Percentiles rank a stretch among this genome's conserved stretches.
Evolutionary conservation across 2,797 vertebrate genomes (phyloP).

Genomic region (Melanotaenia parkinsoni): DNA sequence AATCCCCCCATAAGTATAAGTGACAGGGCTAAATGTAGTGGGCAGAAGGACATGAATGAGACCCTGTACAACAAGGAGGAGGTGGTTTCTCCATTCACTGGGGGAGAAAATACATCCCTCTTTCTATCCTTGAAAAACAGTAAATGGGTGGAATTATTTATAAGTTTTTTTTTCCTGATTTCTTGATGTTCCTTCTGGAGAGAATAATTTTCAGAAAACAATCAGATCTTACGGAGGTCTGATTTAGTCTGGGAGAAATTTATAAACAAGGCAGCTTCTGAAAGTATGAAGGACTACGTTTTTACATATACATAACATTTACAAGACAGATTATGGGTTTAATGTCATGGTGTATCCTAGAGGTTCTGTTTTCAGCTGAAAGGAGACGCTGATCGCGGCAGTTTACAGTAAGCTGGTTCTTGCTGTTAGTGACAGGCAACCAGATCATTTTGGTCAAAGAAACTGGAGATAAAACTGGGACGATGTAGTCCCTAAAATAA

Average conservation of each 20-base stretch:
- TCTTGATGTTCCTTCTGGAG: slow-evolving; percentile 14
- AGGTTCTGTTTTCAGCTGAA: neutral
- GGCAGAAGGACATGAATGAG: slow-evolving; percentile 54
- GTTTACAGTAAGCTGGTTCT: neutral
- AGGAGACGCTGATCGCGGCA: neutral
- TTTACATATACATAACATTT: neutral
- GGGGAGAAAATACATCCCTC: slow-evolving; percentile 75
- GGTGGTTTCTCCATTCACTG: slow-evolving; percentile 76
- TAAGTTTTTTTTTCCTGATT: slow-evolving; percentile 51
- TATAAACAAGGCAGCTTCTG: neutral
- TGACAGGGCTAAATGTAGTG: slow-evolving; percentile 61
- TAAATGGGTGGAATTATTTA: neutral
- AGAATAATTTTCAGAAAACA: slow-evolving; percentile 7
- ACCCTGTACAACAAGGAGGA: slow-evolving; percentile 63
- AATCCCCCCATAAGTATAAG: slow-evolving; percentile 67
- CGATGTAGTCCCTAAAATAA: neutral
- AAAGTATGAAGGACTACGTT: neutral
- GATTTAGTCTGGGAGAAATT: neutral
- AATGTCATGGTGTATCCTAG: neutral
- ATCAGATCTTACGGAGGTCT: neutral
- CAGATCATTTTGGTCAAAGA: neutral
- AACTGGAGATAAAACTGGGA: neutral
- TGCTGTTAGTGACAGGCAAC: neutral
- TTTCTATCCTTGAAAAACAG: slow-evolving; percentile 62
- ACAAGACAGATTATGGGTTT: slow-evolving; percentile 2